phyloP scores from a whole-genome alignment of 2,888 invertebrate genomes.

The Cynaeus angustus region DNA sequence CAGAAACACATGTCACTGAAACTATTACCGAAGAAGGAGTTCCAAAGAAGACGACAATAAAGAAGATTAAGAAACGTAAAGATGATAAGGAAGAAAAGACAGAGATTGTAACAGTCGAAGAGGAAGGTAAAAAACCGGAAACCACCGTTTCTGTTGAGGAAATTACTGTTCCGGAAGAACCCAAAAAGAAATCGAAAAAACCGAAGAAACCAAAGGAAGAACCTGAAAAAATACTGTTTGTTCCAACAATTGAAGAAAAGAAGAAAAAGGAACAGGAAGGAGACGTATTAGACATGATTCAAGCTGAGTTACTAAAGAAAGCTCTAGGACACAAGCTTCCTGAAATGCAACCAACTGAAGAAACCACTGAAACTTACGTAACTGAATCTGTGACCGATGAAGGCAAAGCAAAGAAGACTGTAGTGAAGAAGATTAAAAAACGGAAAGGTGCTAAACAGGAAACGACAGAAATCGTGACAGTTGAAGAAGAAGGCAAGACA shows the following conservation, averaged over 20 bases:
- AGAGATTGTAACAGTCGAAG: conserved; percentile 65
- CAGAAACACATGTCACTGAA: conserved; percentile 56
- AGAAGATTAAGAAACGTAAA: conserved; percentile 57
- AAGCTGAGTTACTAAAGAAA: conserved; percentile 64
- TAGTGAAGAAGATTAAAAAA: conserved; percentile 61
- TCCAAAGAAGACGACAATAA: conserved; percentile 58
- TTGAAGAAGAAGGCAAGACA: conserved; percentile 71
- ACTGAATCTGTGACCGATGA: conserved; percentile 65
- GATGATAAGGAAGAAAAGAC: conserved; percentile 63
- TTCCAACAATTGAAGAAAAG: conserved; percentile 66
- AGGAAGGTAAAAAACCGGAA: conserved; percentile 65
- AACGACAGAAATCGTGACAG: conserved; percentile 71
- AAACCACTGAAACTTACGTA: conserved; percentile 64
- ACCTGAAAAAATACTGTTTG: conserved; percentile 61
- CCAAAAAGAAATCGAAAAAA: conserved; percentile 68
- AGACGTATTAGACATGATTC: conserved; percentile 59
- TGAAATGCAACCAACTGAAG: conserved; percentile 47
- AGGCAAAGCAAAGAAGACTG: conserved; percentile 61
- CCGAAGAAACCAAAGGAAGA: conserved; percentile 62
- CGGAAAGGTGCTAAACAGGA: conserved; percentile 64
- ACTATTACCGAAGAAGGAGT: conserved; percentile 42
- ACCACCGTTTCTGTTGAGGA: conserved; percentile 59
- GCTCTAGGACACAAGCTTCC: conserved; percentile 56
- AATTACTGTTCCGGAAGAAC: conserved; percentile 45
- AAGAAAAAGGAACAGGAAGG: conserved; percentile 54